Base-by-base conservation (phyloP, 2,113 vertebrate genomes). In the Kryptolebias marmoratus region DNA sequence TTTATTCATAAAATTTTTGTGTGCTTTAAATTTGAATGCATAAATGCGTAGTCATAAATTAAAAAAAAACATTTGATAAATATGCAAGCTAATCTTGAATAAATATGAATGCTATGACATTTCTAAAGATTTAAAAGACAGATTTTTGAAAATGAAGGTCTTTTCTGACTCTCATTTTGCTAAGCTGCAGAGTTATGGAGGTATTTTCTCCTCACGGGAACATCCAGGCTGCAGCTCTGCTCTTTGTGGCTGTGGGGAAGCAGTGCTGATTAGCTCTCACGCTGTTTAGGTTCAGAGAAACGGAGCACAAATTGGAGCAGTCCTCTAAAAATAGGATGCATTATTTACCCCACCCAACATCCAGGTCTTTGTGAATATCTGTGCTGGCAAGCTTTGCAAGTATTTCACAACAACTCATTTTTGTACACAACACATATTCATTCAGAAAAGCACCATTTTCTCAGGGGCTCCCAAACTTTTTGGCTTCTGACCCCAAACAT, bases 251-350 rank as follows among this genome's bases (percentile, higher is more conserved):
- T 67, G 65, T 59, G 65, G 39, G 53, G 68, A 68, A 58, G 74
- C 54, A 59, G 71, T 0, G 11, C 71, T 87, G 88, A 89, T 89
- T 73, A 82, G 74, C 71, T 69, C 64, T 30, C 54, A 65, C 73
- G 82, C 54, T 81, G 80, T 83, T 85, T 79, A 74, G 79, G 74
- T 85, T 82, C 77, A 77, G 48, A 73, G 62, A 63, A 81, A 73
- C 28, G 63, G 47, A 84, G 74, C 68, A 64, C 67, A 87, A 89
- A 89, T 76, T 87, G 83, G 79, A 87, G 78, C 85, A 79, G 71
- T 73, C 61, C 71, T 78, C 85, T 82, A 89, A 84, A 89, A 84
- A 86, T 89, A 89, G 81, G 49, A 66, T 4, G 1, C 57, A 77
- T 86, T 86, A 86, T 81, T 79, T 78, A 77, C 53, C 68, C 70